Conservation (phyloP, 2,888 invertebrate genomes). For the Macropis europaea region DNA sequence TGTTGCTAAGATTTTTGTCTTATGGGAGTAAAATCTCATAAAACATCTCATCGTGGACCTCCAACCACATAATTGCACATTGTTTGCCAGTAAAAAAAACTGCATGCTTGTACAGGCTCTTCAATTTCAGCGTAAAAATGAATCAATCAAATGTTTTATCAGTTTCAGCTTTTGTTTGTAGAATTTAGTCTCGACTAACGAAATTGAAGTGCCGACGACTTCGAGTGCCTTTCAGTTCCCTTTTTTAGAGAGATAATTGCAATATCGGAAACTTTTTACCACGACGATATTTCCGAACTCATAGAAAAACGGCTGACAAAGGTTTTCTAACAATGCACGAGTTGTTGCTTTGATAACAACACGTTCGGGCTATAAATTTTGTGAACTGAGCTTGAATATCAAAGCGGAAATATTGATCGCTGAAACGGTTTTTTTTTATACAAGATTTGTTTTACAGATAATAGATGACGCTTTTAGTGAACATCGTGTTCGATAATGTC, state of each 20-base stretch:
- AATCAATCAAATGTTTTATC: slow-evolving; percentile 15
- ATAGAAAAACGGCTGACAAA: neutral
- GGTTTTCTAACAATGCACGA: neutral
- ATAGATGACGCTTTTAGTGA: no score
- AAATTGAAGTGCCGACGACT: slow-evolving; percentile 6
- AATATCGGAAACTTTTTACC: neutral
- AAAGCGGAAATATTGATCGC: no score
- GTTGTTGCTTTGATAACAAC: no score
- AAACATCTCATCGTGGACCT: no score
- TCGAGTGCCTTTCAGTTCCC: slow-evolving; percentile 4
- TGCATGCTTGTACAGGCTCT: neutral
- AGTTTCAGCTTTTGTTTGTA: neutral
- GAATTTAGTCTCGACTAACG: neutral
- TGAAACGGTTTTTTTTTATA: no score
- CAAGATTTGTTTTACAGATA: no score
- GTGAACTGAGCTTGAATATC: no score
- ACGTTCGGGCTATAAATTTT: no score
- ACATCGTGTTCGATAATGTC: no score
- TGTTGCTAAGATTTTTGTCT: no score
- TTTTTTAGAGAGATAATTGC: neutral
- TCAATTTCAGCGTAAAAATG: slow-evolving; percentile 13
- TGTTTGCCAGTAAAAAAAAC: neutral
- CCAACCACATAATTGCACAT: no score
- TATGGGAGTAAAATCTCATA: no score
- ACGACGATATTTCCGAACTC: neutral